Base-by-base conservation (phyloP, 2,888 invertebrate species). In the Leptura quadrifasciata region DNA sequence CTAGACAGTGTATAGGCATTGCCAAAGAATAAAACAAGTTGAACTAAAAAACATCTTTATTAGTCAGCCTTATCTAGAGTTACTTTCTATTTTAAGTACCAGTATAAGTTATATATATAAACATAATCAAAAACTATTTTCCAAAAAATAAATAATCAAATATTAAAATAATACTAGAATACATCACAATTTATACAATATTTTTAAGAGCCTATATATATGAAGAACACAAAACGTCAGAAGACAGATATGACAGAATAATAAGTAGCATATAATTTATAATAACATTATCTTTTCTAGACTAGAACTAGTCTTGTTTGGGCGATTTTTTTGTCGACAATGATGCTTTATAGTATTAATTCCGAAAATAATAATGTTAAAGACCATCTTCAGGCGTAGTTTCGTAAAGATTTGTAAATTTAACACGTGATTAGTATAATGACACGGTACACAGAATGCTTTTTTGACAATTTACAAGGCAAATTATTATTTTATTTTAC, bases 111-210 rank as follows among this genome's bases (percentile, higher is more conserved):
- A 47, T 10, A 10, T 47, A 47, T 4, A 12, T 15, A 47, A 12
- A 12, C 5, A 47, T 10, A 47, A 35, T 35, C 35, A 35, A 35
- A 35, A 35, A 10, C 4, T 15, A 47, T 47, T 47, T 47, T 47
- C 10, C 15, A 15, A 3, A 47, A n/a, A 47, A 47, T 47, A 47
- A 47, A 47, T 47, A 47, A 15, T 10, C 47, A 47, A 35, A 47
- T 47, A 47, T 47, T 15, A 47, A 15, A 27, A 39, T 64, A 64
- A 64, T 64, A 64, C 64, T 64, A 35, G 18, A 64, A 61, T 61
- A 61, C 55, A 55, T 55, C 55, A 55, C 61, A 31, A 61, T 64
- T 64, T 31, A 39, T 64, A 24, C 5, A 39, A 63, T 35, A 63
- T 31, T 54, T 27, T 35, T 35, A 35, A 35, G 10, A 35, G 35